A percentile compares a stretch with the other conserved stretches of the same genome.
Conservation (phyloP, 2,888 invertebrate species). For the Teleiodes luculella region DNA sequence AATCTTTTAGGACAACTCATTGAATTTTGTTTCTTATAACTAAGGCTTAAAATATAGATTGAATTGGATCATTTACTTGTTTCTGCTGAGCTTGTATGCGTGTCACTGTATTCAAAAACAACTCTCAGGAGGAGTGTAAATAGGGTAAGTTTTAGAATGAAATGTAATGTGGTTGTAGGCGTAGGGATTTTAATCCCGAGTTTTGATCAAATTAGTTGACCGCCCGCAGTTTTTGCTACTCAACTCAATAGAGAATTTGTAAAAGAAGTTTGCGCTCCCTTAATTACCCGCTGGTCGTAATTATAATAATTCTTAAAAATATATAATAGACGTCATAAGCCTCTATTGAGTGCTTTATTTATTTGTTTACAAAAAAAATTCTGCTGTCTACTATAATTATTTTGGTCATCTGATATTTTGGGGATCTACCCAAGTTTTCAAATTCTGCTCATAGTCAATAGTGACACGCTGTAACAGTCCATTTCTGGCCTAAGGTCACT, state of each 20-base stretch:
- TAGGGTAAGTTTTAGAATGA: slow-evolving; percentile 24
- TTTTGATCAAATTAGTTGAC: slow-evolving; percentile 68
- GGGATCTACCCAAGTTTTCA: too few species aligned
- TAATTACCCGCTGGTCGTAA: slow-evolving; percentile 47
- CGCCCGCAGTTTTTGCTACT: slow-evolving; percentile 70
- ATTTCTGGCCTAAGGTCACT: too few species aligned
- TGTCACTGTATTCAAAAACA: background rate
- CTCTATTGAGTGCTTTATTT: too few species aligned
- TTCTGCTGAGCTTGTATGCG: background rate
- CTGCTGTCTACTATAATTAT: too few species aligned
- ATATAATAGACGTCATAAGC: background rate
- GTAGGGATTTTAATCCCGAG: slow-evolving; percentile 39
- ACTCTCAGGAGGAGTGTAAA: slow-evolving; percentile 11
- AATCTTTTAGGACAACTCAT: slow-evolving; percentile 18
- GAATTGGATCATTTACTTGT: background rate
- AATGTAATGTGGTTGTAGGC: background rate
- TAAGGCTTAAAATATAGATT: background rate
- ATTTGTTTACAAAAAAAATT: too few species aligned
- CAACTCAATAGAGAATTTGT: slow-evolving; percentile 58
- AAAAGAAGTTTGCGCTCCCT: slow-evolving; percentile 43
- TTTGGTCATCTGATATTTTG: too few species aligned
- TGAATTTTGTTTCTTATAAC: slow-evolving; percentile 29
- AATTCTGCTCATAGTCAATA: too few species aligned
- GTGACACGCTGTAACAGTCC: too few species aligned
- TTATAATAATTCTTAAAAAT: slow-evolving; percentile 8